Conservation (phyloP, 2,797 vertebrate genomes). For the Sebastes matsubarae region DNA sequence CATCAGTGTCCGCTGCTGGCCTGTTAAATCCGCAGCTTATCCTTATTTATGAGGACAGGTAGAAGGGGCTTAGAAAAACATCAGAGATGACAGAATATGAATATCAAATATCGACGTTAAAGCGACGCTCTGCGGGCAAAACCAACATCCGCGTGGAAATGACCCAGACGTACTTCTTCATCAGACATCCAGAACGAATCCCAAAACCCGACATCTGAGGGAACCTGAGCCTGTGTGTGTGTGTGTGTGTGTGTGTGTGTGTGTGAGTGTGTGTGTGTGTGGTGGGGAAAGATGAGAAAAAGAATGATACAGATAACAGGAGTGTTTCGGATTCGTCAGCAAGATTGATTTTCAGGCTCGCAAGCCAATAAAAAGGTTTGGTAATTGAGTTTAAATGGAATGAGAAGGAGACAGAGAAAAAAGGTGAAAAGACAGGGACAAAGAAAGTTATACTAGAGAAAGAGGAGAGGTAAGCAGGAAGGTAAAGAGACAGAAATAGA, state of each 20-base stretch:
- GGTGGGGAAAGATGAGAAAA: not conserved
- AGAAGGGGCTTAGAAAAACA: slow-evolving; percentile 45
- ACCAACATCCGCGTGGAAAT: slow-evolving; percentile 70
- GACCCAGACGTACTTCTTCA: slow-evolving; percentile 65
- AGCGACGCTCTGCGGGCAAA: slow-evolving; percentile 46
- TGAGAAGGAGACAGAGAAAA: not conserved
- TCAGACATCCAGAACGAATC: slow-evolving; percentile 52
- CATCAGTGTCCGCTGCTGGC: not conserved
- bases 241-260: not conserved
- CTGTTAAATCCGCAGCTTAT: slow-evolving; percentile 30
- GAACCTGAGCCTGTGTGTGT: slow-evolving; percentile 51
- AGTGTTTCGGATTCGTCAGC: slow-evolving; percentile 41
- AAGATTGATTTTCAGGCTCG: slow-evolving; percentile 36
- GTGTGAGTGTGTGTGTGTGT: not conserved
- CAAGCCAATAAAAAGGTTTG: slow-evolving; percentile 34
- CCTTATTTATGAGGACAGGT: slow-evolving; percentile 53
- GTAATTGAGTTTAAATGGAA: slow-evolving; percentile 40
- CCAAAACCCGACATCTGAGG: slow-evolving; percentile 49
- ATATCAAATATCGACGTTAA: slow-evolving; percentile 60
- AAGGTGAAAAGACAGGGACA: not conserved
- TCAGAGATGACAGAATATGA: slow-evolving; percentile 52
- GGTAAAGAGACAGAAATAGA: not conserved
- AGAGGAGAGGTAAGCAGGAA: not conserved
- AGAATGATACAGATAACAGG: slow-evolving; percentile 50
- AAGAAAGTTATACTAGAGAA: not conserved